Evolutionary conservation across 2,888 invertebrate genomes (phyloP).

Genomic region (Ectemnius lituratus): DNA sequence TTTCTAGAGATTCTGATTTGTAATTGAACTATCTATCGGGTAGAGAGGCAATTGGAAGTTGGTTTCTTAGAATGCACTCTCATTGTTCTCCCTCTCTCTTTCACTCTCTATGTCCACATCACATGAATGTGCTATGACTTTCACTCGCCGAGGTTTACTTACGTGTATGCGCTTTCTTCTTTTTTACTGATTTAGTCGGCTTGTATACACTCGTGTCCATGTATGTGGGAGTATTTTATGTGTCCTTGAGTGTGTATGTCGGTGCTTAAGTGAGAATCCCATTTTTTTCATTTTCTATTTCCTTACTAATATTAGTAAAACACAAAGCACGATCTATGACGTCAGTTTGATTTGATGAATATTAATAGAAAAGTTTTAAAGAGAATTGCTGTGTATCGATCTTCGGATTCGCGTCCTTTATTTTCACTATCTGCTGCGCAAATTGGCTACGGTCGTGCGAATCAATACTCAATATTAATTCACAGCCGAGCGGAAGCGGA

Average conservation of each 20-base stretch:
- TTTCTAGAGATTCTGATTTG: constrained; percentile 71
- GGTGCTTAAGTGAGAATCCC: constrained; percentile 33
- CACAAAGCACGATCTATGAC: constrained; percentile 54
- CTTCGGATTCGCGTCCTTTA: constrained; percentile 30
- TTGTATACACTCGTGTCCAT: neutral
- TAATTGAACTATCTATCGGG: constrained; percentile 69
- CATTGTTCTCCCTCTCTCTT: constrained; percentile 24
- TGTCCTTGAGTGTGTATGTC: constrained; percentile 24
- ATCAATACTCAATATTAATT: constrained; percentile 17
- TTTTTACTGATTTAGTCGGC: constrained; percentile 30
- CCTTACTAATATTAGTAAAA: constrained; percentile 44
- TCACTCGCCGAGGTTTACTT: constrained; percentile 43
- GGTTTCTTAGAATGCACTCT: constrained; percentile 55
- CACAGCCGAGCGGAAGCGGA: constrained; percentile 5
- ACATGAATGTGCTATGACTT: constrained; percentile 26
- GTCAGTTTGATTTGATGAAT: constrained; percentile 39
- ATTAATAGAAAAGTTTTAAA: constrained; percentile 66
- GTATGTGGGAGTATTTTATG: neutral
- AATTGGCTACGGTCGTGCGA: too few species aligned
- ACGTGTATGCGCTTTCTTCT: constrained; percentile 36
- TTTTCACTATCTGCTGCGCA: constrained; percentile 25
- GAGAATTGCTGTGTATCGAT: constrained; percentile 63
- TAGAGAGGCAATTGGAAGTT: constrained; percentile 62
- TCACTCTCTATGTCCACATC: constrained; percentile 17
- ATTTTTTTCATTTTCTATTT: constrained; percentile 50